Percentiles rank a stretch among this genome's conserved stretches.
Conservation (phyloP, 2,888 invertebrate genomes). For the Iphiclides podalirius region DNA sequence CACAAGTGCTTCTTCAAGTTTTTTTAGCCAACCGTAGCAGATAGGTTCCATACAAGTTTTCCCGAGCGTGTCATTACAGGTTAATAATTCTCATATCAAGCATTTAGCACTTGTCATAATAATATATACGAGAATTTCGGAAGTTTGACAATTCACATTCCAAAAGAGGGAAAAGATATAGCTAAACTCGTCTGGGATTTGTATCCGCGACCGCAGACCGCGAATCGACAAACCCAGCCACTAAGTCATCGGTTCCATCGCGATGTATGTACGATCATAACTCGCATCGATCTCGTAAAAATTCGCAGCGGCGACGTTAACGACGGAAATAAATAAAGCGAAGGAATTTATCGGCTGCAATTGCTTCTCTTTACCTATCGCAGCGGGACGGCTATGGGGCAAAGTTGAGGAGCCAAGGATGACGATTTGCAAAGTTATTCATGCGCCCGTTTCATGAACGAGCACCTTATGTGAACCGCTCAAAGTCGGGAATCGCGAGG, state of each 20-base stretch:
- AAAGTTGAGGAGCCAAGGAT: conserved; percentile 55
- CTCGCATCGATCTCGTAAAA: conserved; percentile 36
- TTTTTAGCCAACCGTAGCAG: too few relatives aligned
- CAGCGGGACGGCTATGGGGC: conserved; percentile 63
- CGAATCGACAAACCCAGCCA: too few relatives aligned
- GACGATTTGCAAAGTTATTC: conserved; percentile 34
- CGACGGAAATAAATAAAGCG: conserved; percentile 44
- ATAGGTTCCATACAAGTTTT: too few relatives aligned
- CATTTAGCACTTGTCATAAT: too few relatives aligned
- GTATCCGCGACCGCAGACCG: too few relatives aligned
- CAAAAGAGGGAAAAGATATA: too few relatives aligned
- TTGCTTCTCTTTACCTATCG: conserved; percentile 57
- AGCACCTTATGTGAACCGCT: conserved; percentile 9
- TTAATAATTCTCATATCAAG: too few relatives aligned
- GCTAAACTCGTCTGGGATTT: too few relatives aligned
- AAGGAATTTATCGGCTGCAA: conserved; percentile 55
- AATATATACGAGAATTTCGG: too few relatives aligned
- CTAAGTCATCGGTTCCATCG: not conserved
- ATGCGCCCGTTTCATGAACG: not conserved
- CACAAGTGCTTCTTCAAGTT: too few relatives aligned
- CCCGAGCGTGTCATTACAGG: too few relatives aligned
- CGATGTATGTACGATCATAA: conserved; percentile 6
- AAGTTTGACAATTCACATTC: too few relatives aligned
- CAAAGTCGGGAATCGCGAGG: conserved; percentile 28
- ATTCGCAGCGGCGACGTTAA: conserved; percentile 37